Evolutionary conservation across 2,113 vertebrate species (phyloP).

Genomic region (Trematocara stigmaticum): DNA sequence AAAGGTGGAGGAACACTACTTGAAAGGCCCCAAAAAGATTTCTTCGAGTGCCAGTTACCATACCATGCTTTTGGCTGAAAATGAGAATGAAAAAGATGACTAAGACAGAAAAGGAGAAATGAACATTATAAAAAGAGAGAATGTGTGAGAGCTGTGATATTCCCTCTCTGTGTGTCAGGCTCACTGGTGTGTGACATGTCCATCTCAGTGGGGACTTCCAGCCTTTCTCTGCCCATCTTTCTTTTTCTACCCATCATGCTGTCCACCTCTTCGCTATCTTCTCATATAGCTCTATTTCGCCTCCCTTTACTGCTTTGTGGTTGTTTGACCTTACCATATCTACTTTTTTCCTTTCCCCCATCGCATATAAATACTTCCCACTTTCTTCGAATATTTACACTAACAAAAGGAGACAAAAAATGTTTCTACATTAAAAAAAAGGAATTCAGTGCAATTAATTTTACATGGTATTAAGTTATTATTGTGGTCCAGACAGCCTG

Average conservation of each 20-base stretch:
- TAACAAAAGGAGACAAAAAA: background rate
- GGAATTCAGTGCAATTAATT: background rate
- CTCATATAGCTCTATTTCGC: background rate
- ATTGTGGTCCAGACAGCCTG: background rate
- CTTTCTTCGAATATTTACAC: background rate
- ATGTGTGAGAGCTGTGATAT: conserved; percentile 22
- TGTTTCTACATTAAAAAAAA: background rate
- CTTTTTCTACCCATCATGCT: background rate
- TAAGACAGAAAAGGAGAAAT: conserved; percentile 7
- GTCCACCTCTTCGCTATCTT: background rate
- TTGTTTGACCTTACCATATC: conserved; percentile 12
- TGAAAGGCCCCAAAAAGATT: conserved; percentile 4
- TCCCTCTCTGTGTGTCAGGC: conserved; percentile 33
- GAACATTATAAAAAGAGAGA: background rate
- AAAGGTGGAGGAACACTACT: conserved; percentile 9
- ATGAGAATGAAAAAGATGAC: background rate
- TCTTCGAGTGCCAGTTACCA: conserved; percentile 1
- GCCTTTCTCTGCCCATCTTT: conserved; percentile 6
- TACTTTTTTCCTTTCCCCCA: background rate
- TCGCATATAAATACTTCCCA: background rate
- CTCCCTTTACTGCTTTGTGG: background rate
- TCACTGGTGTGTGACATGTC: conserved; percentile 59
- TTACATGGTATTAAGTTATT: background rate
- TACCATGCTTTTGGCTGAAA: background rate
- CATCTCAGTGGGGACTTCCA: conserved; percentile 41